A percentile compares a stretch with the other conserved stretches of the same genome.
Conservation (phyloP, 2,113 vertebrate species). For the Channa maculata region DNA sequence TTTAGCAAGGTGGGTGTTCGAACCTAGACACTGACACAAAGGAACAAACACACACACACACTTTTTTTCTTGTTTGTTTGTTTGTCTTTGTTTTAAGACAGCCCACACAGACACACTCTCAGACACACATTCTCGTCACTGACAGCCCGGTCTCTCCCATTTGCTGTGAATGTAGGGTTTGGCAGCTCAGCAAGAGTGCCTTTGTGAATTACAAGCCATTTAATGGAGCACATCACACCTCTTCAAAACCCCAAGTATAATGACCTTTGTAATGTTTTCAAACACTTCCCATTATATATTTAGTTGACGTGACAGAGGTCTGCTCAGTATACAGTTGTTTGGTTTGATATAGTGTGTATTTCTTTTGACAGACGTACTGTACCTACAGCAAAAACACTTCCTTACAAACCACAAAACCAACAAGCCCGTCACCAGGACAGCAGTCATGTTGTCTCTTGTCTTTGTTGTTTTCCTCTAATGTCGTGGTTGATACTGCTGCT, state of each 20-base stretch:
- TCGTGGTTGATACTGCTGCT: slow-evolving; percentile 28
- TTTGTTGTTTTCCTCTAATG: slow-evolving; percentile 66
- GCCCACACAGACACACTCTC: slow-evolving; percentile 31
- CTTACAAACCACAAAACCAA: slow-evolving; percentile 34
- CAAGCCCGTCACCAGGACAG: slow-evolving; percentile 57
- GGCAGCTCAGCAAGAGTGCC: slow-evolving; percentile 48
- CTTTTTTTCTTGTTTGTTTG: slow-evolving; percentile 35
- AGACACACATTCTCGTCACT: slow-evolving; percentile 19
- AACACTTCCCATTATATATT: slow-evolving; percentile 45
- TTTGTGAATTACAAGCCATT: slow-evolving; percentile 54
- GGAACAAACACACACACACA: not conserved
- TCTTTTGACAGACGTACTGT: slow-evolving; percentile 56
- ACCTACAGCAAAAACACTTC: slow-evolving; percentile 42
- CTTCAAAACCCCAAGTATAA: slow-evolving; percentile 51
- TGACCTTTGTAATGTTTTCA: slow-evolving; percentile 48
- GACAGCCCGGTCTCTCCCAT: slow-evolving; percentile 37
- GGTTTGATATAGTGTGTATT: slow-evolving; percentile 41
- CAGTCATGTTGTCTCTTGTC: slow-evolving; percentile 52
- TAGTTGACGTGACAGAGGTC: slow-evolving; percentile 55
- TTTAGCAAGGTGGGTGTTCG: slow-evolving; percentile 56
- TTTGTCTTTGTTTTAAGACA: slow-evolving; percentile 54
- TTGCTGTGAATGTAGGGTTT: slow-evolving; percentile 40
- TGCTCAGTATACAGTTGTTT: slow-evolving; percentile 24
- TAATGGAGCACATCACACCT: slow-evolving; percentile 37
- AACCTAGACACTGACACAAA: slow-evolving; percentile 49